Evolutionary conservation across 2,888 invertebrate genomes (phyloP).

Genomic region (Gasteruption jaculator): DNA sequence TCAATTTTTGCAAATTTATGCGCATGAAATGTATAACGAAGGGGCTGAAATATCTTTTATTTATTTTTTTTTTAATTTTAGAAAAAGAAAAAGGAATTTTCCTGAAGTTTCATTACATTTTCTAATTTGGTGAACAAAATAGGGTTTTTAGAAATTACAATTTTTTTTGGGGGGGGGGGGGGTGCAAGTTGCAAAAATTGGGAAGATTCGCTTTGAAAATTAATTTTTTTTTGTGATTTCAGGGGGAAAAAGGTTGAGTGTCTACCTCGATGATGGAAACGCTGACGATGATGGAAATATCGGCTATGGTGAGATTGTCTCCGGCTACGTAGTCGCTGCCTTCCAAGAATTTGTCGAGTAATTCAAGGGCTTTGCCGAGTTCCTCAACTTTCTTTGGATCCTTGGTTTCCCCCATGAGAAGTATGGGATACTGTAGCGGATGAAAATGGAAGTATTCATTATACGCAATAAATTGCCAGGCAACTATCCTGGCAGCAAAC

Average conservation of each 20-base stretch:
- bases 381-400: slow-evolving; percentile 67
- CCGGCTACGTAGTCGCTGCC: slow-evolving; percentile 71
- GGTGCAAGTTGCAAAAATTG: too few relatives aligned
- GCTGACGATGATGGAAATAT: slow-evolving; percentile 65
- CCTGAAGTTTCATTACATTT: too few relatives aligned
- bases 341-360: slow-evolving; percentile 69
- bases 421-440: slow-evolving; percentile 48
- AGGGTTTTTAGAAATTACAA: too few relatives aligned
- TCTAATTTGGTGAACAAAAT: too few relatives aligned
- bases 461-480: neutral
- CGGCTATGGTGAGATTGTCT: slow-evolving; percentile 71
- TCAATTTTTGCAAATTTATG: too few relatives aligned
- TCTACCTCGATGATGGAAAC: slow-evolving; percentile 67
- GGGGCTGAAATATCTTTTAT: too few relatives aligned
- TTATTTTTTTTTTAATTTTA: too few relatives aligned
- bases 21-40: too few relatives aligned
- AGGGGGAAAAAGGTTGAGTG: slow-evolving; percentile 22
- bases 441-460: neutral
- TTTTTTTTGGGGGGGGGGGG: too few relatives aligned
- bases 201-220: too few relatives aligned
- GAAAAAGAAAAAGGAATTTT: too few relatives aligned
- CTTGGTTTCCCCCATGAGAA: slow-evolving; percentile 46
- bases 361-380: slow-evolving; percentile 64
- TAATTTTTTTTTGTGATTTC: too few relatives aligned
- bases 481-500: neutral